Conservation (phyloP, 2,888 invertebrate species). For the Amphiduros pacificus region DNA sequence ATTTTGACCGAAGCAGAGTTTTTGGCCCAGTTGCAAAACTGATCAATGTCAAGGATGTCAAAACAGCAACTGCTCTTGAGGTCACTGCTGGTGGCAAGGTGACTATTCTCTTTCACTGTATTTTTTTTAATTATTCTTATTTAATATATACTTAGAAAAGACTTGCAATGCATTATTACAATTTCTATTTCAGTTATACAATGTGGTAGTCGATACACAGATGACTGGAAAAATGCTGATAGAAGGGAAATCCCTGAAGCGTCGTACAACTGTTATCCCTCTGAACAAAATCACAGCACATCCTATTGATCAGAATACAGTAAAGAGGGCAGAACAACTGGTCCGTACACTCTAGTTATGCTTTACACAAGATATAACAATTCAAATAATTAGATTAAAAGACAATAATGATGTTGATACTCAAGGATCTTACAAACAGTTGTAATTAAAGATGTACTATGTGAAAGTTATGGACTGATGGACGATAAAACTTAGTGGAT, state of each 20-base stretch:
- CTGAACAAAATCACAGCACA: slow-evolving; percentile 80
- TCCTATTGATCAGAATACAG: slow-evolving; percentile 66
- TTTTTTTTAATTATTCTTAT: background rate
- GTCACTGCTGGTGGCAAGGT: slow-evolving; percentile 57
- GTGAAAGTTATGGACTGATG: too few species aligned
- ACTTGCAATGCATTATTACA: background rate
- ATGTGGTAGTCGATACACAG: slow-evolving; percentile 88
- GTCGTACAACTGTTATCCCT: slow-evolving; percentile 85
- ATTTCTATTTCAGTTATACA: slow-evolving; percentile 79
- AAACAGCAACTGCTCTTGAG: slow-evolving; percentile 78
- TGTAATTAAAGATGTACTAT: too few species aligned
- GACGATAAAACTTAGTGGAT: too few species aligned
- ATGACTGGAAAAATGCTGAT: slow-evolving; percentile 79
- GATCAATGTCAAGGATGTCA: slow-evolving; percentile 73
- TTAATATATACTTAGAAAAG: background rate
- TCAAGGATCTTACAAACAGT: too few species aligned
- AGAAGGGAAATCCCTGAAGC: slow-evolving; percentile 77
- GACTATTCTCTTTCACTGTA: background rate
- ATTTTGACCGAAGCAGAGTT: slow-evolving; percentile 64
- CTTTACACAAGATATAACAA: too few species aligned
- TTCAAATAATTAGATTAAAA: too few species aligned
- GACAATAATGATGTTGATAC: too few species aligned
- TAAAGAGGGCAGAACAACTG: slow-evolving; percentile 67
- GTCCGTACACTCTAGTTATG: slow-evolving; percentile 41
- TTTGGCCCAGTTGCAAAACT: slow-evolving; percentile 78